Evolutionary conservation across 64 coral and sea anemone species (phyloP), one percentile per base, ranked within the genome.

Genomic region (Dendronephthya gigantea): DNA sequence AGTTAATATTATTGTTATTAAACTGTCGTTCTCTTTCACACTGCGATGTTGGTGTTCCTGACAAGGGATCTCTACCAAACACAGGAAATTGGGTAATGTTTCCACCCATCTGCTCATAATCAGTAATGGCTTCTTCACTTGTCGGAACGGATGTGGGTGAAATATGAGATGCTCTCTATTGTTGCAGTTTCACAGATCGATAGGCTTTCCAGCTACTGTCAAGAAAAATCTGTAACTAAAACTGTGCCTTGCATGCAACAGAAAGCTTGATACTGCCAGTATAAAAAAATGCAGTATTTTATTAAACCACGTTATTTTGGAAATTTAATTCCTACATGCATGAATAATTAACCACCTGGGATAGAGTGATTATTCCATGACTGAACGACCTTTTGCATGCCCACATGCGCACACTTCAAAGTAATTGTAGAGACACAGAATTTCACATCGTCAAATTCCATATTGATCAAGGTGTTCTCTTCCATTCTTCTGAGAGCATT

Each of bases 341-440:
- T 4, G 11, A 45, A 45, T 45, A 45, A 45, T 6, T 45, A 45
- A 11, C 11, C 11, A 92, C 90, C 86, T 82, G 90, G 86, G 51
- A 92, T 92, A 13, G 45, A 14, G 34, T 88, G 90, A 65, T 88
- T n/a, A 27, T 92, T 92, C 90, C 90, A 92, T 33, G 90, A 69
- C 0, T 82, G 19, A 8, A 92, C 90, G 16, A 79, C 59, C 85
- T 84, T 25, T 62, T 88, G 41, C 83, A 92, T 85, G 33, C 82
- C 85, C 22, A 92, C 59, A 19, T 47, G 84, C 56, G 90, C 82
- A 12, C 87, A n/a, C 12, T 50, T 91, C 8, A 88, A 39, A 19
- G 85, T 49, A 49, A 91, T 66, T 15, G 8, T 35, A 70, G 90
- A 92, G 7, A 88, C 86, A 48, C 17, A 88, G 29, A 85, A 88